These are phyloP conservation scores for Zaprionus taronus DNA, from an alignment of 1,140 invertebrate species.

Conservation along the genomic window DNA sequence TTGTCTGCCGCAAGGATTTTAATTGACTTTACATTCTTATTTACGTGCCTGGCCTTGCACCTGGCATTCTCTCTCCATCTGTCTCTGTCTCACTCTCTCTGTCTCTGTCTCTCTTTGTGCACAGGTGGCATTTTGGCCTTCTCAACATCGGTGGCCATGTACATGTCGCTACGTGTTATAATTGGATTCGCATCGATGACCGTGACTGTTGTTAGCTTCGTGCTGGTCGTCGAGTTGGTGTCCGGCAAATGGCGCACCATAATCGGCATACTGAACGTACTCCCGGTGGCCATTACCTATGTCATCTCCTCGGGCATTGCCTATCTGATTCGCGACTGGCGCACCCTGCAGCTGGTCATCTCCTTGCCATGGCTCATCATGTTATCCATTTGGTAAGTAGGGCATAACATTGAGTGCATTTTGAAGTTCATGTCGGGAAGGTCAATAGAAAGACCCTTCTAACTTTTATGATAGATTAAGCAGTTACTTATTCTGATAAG, in stretches of 20 bases:
- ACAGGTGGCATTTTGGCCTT: conserved; percentile 87
- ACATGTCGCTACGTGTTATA: conserved; percentile 87
- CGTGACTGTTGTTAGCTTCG: conserved; percentile 90
- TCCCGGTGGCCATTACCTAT: conserved; percentile 89
- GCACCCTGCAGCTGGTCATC: conserved; percentile 89
- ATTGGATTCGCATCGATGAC: conserved; percentile 88
- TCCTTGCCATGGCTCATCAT: conserved; percentile 89
- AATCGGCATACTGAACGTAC: conserved; percentile 89
- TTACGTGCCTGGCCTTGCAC: conserved; percentile 76
- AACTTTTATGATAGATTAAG: too few species aligned
- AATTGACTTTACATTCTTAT: conserved; percentile 80
- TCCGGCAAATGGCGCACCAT: conserved; percentile 90
- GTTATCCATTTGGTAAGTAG: conserved; percentile 87
- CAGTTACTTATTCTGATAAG: too few species aligned
- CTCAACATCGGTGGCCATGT: conserved; percentile 87
- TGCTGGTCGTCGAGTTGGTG: conserved; percentile 89
- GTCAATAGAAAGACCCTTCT: too few species aligned
- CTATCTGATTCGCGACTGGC: conserved; percentile 89
- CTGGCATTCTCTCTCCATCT: conserved; percentile 59
- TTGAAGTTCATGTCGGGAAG: background rate
- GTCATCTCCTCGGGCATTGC: conserved; percentile 89
- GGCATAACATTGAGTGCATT: background rate
- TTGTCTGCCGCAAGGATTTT: conserved; percentile 64
- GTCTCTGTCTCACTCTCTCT: conserved; percentile 6
- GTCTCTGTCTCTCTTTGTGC: conserved; percentile 32